A percentile compares a stretch with the other conserved stretches of the same genome.
Evolutionary conservation across 2,797 vertebrate genomes (phyloP).

Genomic region (Xiphorhynchus erythropygius): DNA sequence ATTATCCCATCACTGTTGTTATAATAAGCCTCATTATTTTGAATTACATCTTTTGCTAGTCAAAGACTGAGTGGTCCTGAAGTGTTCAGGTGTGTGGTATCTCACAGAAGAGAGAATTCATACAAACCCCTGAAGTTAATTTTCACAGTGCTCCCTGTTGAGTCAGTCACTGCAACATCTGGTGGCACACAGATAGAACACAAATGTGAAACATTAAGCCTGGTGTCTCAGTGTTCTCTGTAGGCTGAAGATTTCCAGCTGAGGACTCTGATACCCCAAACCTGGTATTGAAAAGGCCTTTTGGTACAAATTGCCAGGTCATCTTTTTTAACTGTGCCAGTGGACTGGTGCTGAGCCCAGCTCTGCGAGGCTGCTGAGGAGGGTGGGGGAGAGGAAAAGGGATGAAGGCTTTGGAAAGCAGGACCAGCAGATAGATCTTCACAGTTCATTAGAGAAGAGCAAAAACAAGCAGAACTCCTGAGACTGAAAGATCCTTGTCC

Average conservation of each 20-base stretch:
- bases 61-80: not conserved
- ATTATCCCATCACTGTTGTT: not conserved
- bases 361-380: not conserved
- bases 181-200: not conserved
- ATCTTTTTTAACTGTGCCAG: not conserved
- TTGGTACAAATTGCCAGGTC: not conserved
- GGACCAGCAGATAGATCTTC: not conserved
- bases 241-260: not conserved
- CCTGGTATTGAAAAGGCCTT: not conserved
- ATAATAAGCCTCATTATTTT: not conserved
- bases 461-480: not conserved
- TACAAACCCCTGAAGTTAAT: not conserved
- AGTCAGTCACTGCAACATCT: not conserved
- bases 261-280: not conserved
- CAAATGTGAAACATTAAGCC: not conserved
- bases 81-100: not conserved
- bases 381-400: not conserved
- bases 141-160: not conserved
- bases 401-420: not conserved
- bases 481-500: not conserved
- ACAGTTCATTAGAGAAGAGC: not conserved
- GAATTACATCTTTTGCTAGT: not conserved
- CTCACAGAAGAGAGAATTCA: not conserved
- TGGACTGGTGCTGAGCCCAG: not conserved
- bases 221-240: not conserved